Percentiles rank a stretch among this genome's conserved stretches.
Conservation (phyloP, 2,113 vertebrate genomes). For the Diadophis punctatus region DNA sequence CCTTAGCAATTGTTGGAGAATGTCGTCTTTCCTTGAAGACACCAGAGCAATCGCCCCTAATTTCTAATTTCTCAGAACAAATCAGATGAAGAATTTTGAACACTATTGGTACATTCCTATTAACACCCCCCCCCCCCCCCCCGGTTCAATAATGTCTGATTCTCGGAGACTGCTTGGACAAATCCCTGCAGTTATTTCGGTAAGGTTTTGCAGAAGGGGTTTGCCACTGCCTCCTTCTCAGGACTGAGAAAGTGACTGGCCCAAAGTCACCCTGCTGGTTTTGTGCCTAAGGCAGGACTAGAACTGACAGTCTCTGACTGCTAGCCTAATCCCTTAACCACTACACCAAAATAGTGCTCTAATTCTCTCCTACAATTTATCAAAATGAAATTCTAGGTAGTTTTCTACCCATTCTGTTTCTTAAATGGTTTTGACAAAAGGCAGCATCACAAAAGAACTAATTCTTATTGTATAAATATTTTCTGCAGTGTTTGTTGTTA, state of each 20-base stretch:
- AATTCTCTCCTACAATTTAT: not conserved
- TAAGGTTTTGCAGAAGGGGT: not conserved
- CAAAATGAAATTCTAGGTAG: not conserved
- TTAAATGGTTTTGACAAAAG: not conserved
- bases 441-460: not conserved
- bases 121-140: too few species aligned
- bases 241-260: not conserved
- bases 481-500: not conserved
- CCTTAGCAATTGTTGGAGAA: not conserved
- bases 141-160: not conserved
- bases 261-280: not conserved
- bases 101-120: not conserved
- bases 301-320: not conserved
- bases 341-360: not conserved
- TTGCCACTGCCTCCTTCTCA: not conserved
- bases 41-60: not conserved
- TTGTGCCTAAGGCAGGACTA: not conserved
- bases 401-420: not conserved
- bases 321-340: not conserved
- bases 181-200: not conserved
- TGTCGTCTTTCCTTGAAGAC: not conserved
- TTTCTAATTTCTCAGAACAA: not conserved
- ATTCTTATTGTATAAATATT: not conserved
- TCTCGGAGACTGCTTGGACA: not conserved
- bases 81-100: not conserved